Evolutionary conservation across 2,113 vertebrate genomes (phyloP), one percentile per base, ranked within the genome.

Genomic region (Typhlomys cinereus): DNA sequence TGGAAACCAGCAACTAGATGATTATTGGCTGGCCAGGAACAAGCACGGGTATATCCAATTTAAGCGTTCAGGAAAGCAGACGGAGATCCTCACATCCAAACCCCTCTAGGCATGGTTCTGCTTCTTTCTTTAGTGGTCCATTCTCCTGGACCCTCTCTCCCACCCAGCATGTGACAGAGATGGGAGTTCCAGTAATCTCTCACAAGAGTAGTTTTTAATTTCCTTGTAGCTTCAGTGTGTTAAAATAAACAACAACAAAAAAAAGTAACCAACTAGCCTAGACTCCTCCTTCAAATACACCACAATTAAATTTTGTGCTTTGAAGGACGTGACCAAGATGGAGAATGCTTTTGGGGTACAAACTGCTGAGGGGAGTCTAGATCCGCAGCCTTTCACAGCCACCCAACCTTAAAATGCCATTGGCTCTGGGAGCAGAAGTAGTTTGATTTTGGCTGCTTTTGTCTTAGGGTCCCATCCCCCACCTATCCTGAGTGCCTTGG

Each of bases 391-490:
- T 95, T 89, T 74, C 78, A 84, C n/a, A 85, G 46, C 9, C 41
- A 57, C 39, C 54, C 39, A 70, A 52, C 34, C 81, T 88, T 52
- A 83, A 89, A 89, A 44, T 7, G 74, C 85, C 39, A 85, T 87
- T 25, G 52, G 54, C 34, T 54, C 39, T 0, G 44, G 74, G 25
- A 85, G 50, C 20, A 11, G 10, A 4, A 11, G 27, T 52, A 39
- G 62, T 74, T 57, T 17, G 62, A 73, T 92, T 80, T 82, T n/a
- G 31, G 61, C 27, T 81, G 54, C 89, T 93, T 95, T 93, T 94
- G 93, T 96, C 86, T 96, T 93, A 83, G 59, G 48, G 46, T 48
- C 90, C 95, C 93, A 91, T 44, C 86, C 95, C 92, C 93, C 84
- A 83, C 1, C n/a, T 41, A 41, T 66, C 41, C 39, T 8, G 6